Conservation (phyloP, 1,140 invertebrate genomes). For the Atopsyche davidsoni region DNA sequence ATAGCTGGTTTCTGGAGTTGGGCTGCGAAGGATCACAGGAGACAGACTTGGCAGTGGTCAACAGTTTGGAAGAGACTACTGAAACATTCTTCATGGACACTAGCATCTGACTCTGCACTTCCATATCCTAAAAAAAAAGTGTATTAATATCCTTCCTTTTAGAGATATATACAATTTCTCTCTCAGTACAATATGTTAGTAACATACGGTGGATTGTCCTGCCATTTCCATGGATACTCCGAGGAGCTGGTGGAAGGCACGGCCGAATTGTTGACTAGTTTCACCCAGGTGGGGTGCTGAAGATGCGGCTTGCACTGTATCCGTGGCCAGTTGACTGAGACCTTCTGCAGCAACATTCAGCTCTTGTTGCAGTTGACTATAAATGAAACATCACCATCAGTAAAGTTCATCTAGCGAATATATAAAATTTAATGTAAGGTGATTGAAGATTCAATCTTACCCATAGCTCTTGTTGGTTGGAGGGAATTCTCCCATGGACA, state of each 20-base stretch:
- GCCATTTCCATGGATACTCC: constrained; percentile 76
- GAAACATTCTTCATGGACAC: constrained; percentile 82
- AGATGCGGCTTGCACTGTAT: constrained; percentile 65
- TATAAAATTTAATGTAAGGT: constrained; percentile 1
- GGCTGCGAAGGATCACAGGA: constrained; percentile 84
- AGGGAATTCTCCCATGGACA: constrained; percentile 68
- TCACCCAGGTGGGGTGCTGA: constrained; percentile 61
- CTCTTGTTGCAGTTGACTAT: constrained; percentile 77
- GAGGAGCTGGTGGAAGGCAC: constrained; percentile 71
- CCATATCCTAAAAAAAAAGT: constrained; percentile 50
- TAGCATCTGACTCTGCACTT: constrained; percentile 72
- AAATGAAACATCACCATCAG: not conserved
- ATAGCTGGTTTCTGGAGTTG: constrained; percentile 83
- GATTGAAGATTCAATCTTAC: constrained; percentile 35
- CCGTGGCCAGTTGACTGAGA: constrained; percentile 75
- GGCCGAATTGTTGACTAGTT: constrained; percentile 70
- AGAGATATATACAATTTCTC: not conserved
- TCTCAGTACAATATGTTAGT: constrained; percentile 2
- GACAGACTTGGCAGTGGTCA: constrained; percentile 82
- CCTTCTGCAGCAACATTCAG: constrained; percentile 75
- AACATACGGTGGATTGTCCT: constrained; percentile 58
- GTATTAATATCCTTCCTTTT: not conserved
- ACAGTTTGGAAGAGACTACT: constrained; percentile 78
- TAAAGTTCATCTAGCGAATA: not conserved
- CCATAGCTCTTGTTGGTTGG: constrained; percentile 66